phyloP scores from a whole-genome alignment of 2,113 vertebrate genomes.

The Mesoclemmys tuberculata region DNA sequence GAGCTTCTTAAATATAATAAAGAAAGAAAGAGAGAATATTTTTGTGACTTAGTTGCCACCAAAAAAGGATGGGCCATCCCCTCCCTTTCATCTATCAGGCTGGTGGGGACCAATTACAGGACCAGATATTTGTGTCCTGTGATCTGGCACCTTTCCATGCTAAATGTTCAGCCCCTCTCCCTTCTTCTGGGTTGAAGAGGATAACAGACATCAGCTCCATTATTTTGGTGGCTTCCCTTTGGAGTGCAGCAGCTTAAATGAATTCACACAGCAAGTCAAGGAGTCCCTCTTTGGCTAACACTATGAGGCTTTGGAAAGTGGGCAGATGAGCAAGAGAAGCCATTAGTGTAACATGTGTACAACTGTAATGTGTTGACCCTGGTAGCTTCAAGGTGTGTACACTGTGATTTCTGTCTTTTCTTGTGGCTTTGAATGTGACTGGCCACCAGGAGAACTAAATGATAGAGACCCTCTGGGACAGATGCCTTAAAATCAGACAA shows the following conservation, averaged over 20 bases:
- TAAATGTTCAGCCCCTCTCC: conserved; percentile 4
- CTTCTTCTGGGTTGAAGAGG: background rate
- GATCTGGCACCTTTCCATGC: background rate
- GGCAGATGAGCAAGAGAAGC: background rate
- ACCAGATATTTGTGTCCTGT: background rate
- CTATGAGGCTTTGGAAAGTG: background rate
- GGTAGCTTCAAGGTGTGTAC: background rate
- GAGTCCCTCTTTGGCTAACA: background rate
- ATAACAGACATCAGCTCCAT: background rate
- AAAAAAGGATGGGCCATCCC: background rate
- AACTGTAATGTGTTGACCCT: background rate
- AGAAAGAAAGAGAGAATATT: background rate
- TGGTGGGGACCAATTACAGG: background rate
- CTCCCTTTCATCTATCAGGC: background rate
- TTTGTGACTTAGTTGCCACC: background rate
- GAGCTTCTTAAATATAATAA: background rate
- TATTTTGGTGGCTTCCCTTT: conserved; percentile 60
- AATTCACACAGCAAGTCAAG: background rate
- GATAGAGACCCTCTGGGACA: background rate
- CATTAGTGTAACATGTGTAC: background rate
- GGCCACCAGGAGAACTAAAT: background rate
- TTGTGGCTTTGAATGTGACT: background rate
- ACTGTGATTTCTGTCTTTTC: background rate
- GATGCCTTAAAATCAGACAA: background rate
- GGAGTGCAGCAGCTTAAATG: background rate